Evolutionary conservation across 2,113 vertebrate species (phyloP), one percentile per base, ranked within the genome.

Genomic region (Triplophysa siluroides): DNA sequence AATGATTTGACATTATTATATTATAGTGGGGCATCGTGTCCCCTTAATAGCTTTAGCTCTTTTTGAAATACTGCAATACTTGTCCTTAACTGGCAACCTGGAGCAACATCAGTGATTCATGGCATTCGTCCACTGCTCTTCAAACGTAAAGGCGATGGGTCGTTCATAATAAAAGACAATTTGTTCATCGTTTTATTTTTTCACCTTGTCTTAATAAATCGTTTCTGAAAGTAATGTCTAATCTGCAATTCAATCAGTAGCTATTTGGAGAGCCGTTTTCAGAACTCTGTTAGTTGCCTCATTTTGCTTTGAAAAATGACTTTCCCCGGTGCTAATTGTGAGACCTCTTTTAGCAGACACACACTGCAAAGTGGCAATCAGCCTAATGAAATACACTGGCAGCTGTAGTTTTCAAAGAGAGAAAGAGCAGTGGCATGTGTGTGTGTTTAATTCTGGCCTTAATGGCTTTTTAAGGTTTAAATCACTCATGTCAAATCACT

Each of bases 371-470:
- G 58, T 63, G 41, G 73, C 73, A 63, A 62, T 75, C 60, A 63
- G 73, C 73, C 73, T 75, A 47, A 75, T 63, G 60, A 75, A 75
- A 75, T 63, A 47, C 38, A 26, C 21, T 75, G 58, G 13, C 71
- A 75, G 73, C 56, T 61, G 60, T 18, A 13, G 41, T 63, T n/a
- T 23, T 75, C 21, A 75, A 75, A 63, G 72, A 63, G 60, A 75
- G 73, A 75, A 63, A 75, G 47, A 73, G 68, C 18, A 54, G 29
- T 16, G 54, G 11, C 9, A n/a, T 76, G 52, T 76, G 52, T 68
- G 75, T 52, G 33, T 19, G 29, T 45, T 1, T 81, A 18, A 75
- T 21, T 75, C 11, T 76, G 71, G 29, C 26, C 41, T 38, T 61
- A 66, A 77, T 68, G 70, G 56, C 58, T 75, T 38, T 18, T 33